Evolutionary conservation across 2,888 invertebrate genomes (phyloP).

Genomic region (Drosophila anceps): DNA sequence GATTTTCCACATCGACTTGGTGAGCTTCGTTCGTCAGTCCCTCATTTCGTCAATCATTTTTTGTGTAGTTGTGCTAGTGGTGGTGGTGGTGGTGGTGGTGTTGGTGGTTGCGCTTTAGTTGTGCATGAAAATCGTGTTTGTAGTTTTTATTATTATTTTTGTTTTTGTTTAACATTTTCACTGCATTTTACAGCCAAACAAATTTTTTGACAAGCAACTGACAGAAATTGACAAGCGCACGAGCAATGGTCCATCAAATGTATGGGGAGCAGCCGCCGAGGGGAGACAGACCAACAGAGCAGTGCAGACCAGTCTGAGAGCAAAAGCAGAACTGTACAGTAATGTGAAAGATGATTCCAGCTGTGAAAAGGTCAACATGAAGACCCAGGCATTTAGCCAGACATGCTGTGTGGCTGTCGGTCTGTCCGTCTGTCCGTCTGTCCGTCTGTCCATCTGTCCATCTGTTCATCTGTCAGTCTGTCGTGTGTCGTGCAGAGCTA

Average conservation of each 20-base stretch:
- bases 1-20: constrained; percentile 38
- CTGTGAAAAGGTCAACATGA: constrained; percentile 77
- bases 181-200: constrained; percentile 78
- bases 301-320: constrained; percentile 36
- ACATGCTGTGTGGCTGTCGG: constrained; percentile 22
- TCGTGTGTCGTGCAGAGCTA: constrained; percentile 71
- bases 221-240: constrained; percentile 81
- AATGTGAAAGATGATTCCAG: constrained; percentile 77
- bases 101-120: constrained; percentile 53
- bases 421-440: constrained; percentile 19
- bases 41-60: constrained; percentile 71
- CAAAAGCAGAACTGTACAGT: constrained; percentile 52
- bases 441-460: constrained; percentile 28
- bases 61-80: constrained; percentile 9
- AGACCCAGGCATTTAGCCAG: constrained; percentile 62
- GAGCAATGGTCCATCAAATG: constrained; percentile 71
- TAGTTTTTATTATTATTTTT: constrained; percentile 46
- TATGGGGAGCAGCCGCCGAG: constrained; percentile 40
- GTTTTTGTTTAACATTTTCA: constrained; percentile 56
- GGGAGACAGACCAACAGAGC: not conserved
- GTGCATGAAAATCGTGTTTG: constrained; percentile 81
- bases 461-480: constrained; percentile 17
- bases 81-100: not conserved
- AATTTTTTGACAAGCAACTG: constrained; percentile 81
- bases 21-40: constrained; percentile 38